Percentiles rank a stretch among this genome's conserved stretches.
These are phyloP conservation scores for Characodon lateralis DNA, from an alignment of 2,797 vertebrate genomes.

Conservation along the genomic window DNA sequence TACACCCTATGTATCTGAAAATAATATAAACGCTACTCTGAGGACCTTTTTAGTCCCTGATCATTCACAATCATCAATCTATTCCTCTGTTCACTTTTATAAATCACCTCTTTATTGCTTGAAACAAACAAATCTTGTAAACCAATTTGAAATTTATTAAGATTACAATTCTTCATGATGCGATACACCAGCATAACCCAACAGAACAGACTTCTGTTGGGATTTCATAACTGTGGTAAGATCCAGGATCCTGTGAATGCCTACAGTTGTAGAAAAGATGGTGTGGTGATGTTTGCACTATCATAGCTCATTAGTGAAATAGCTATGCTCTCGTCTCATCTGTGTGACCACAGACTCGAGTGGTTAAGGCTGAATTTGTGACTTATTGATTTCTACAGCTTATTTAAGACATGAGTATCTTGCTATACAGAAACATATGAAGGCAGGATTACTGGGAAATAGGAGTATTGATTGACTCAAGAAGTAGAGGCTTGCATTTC, in stretches of 20 bases:
- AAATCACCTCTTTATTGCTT: not conserved
- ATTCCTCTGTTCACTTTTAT: constrained; percentile 1
- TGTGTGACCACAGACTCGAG: constrained; percentile 59
- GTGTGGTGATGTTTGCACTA: constrained; percentile 58
- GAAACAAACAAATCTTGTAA: constrained; percentile 5
- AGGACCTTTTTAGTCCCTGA: not conserved
- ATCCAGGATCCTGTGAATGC: constrained; percentile 40
- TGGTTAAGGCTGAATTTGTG: constrained; percentile 72
- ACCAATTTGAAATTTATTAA: not conserved
- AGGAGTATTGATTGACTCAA: constrained; percentile 77
- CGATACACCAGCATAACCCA: not conserved
- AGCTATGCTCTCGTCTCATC: constrained; percentile 68
- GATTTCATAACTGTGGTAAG: constrained; percentile 27
- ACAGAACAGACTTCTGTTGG: not conserved
- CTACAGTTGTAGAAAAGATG: constrained; percentile 50
- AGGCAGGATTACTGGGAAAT: constrained; percentile 79
- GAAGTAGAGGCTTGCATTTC: constrained; percentile 63
- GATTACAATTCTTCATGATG: constrained; percentile 1
- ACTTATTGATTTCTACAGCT: constrained; percentile 79
- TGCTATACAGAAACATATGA: constrained; percentile 73
- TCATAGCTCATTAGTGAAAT: constrained; percentile 75
- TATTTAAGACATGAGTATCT: constrained; percentile 80
- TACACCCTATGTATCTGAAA: not conserved
- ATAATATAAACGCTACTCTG: not conserved
- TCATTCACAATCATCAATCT: constrained; percentile 10